These are phyloP conservation scores for Liolophura sinensis DNA, from an alignment of 1,140 invertebrate species.

Conservation along the genomic window DNA sequence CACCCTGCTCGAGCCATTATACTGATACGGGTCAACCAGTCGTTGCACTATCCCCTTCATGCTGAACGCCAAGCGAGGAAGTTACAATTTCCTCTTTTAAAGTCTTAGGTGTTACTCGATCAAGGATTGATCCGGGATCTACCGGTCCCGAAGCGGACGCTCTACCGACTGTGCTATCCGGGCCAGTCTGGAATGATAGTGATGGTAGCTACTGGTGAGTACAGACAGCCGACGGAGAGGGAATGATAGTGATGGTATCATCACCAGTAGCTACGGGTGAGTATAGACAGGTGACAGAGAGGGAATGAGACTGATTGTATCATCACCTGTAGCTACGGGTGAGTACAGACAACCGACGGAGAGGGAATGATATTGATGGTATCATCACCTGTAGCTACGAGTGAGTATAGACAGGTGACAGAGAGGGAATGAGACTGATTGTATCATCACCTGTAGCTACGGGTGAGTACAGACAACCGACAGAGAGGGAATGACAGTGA, in stretches of 20 bases:
- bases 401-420: conserved; percentile 22
- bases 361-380: background rate
- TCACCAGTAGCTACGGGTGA: conserved; percentile 35
- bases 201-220: conserved; percentile 37
- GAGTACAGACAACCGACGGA: background rate
- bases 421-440: background rate
- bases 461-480: conserved; percentile 26
- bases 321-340: conserved; percentile 35
- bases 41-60: no score
- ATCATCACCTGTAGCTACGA: conserved; percentile 22
- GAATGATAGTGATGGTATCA: no score
- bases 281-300: background rate
- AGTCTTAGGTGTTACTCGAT: no score
- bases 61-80: no score
- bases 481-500: background rate
- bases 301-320: no score
- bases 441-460: conserved; percentile 17
- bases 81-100: no score
- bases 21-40: no score
- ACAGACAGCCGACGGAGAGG: background rate
- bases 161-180: no score
- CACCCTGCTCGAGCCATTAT: no score
- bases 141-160: no score
- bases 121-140: no score
- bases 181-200: no score